phyloP scores from a whole-genome alignment of 92 coral and sea anemone species.

The Nematostella vectensis region DNA sequence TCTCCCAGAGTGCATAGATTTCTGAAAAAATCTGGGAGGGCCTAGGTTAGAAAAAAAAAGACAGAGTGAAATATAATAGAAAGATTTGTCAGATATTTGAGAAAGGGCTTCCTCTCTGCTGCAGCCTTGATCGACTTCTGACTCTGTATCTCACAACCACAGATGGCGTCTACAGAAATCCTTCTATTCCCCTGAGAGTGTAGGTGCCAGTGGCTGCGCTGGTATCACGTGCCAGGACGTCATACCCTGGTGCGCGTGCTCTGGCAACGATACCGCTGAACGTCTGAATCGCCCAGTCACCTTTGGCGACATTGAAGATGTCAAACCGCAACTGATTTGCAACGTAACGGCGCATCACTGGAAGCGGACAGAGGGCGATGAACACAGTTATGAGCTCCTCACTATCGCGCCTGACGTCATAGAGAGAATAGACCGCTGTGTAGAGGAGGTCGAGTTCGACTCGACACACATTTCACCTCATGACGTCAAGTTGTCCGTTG shows the following conservation, averaged over 20 bases:
- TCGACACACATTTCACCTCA: slow-evolving; percentile 37
- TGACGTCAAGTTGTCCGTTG: slow-evolving; percentile 63
- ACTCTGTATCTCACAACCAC: too few species aligned
- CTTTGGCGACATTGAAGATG: slow-evolving; percentile 46
- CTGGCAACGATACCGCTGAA: slow-evolving; percentile 1
- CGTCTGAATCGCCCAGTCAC: slow-evolving; percentile 47
- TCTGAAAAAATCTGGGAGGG: too few species aligned
- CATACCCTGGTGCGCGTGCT: slow-evolving; percentile 34
- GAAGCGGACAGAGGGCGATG: slow-evolving; percentile 19
- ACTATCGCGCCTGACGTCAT: slow-evolving; percentile 49
- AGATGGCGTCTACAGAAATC: slow-evolving; percentile 66
- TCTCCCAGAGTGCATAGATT: too few species aligned
- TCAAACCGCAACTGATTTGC: slow-evolving; percentile 74
- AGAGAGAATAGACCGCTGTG: slow-evolving; percentile 42
- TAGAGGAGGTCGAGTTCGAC: slow-evolving; percentile 37
- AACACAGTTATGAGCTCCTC: slow-evolving; percentile 26
- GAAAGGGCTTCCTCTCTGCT: too few species aligned
- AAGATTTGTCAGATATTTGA: too few species aligned
- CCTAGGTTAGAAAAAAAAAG: too few species aligned
- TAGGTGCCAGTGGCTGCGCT: slow-evolving; percentile 34
- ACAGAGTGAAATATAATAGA: too few species aligned
- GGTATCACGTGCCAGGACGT: slow-evolving; percentile 46
- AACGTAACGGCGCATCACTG: slow-evolving; percentile 67
- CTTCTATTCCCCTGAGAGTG: slow-evolving; percentile 63
- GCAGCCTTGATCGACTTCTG: too few species aligned